Conservation (phyloP, 2,888 invertebrate genomes). For the Drosophila quinaria region DNA sequence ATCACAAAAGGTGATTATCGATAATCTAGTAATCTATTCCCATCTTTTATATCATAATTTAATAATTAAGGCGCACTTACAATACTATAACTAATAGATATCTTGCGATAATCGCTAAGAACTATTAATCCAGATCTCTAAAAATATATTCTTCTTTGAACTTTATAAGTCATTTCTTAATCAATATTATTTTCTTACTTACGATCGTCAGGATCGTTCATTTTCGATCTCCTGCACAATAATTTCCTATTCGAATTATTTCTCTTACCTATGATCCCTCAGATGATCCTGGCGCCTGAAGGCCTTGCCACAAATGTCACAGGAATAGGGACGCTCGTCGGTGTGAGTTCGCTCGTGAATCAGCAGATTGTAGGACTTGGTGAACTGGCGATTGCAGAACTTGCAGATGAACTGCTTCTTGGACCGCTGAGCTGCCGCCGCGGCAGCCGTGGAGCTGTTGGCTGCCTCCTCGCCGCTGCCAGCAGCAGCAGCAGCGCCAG, state of each 20-base stretch:
- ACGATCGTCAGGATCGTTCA: too few relatives aligned
- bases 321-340: conserved; percentile 98
- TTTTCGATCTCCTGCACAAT: too few relatives aligned
- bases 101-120: too few relatives aligned
- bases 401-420: conserved; percentile 99
- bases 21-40: too few relatives aligned
- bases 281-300: conserved; percentile 98
- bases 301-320: conserved; percentile 99
- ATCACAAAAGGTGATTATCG: not conserved
- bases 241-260: not conserved
- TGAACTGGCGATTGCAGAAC: conserved; percentile 99
- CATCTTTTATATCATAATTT: too few relatives aligned
- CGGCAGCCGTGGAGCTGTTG: conserved; percentile 59
- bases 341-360: conserved; percentile 99
- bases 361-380: conserved; percentile 97
- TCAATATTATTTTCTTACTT: too few relatives aligned
- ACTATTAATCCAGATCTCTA: too few relatives aligned
- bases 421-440: conserved; percentile 88
- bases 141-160: too few relatives aligned
- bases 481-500: conserved; percentile 5
- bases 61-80: too few relatives aligned
- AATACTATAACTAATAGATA: too few relatives aligned
- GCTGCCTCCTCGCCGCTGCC: conserved; percentile 38
- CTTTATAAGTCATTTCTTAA: too few relatives aligned
- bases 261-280: conserved; percentile 94